Evolutionary conservation across 92 coral and sea anemone species (phyloP), one percentile per base, ranked within the genome.

Genomic region (Siderastrea radians): DNA sequence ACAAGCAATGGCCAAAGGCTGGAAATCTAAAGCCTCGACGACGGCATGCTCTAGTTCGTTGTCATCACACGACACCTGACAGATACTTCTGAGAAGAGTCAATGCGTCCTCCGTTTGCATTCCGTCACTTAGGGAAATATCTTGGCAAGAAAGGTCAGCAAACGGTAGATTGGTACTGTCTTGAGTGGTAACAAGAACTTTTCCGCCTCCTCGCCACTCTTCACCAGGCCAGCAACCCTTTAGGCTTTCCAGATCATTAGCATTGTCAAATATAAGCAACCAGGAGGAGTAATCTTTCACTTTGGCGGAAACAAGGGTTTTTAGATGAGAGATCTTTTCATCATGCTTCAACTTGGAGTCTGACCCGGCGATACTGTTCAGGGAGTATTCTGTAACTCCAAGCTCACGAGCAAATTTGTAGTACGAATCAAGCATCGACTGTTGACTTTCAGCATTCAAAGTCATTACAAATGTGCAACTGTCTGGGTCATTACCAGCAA

Each of bases 251-350:
- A 87, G 1, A 8, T 91, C 75, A 14, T 72, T 76, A 43, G 82
- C 94, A 54, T 91, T 87, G 62, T 81, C 91, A 10, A 87, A 78
- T 17, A 91, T 91, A 5, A 91, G 52, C 11, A 91, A 81, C 94
- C 94, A 91, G 17, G 62, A 11, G 14, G 73, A 79, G 61, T 79
- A 92, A 3, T 63, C 72, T 49, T 76, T 52, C 11, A 84, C 85
- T 44, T 71, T 81, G 58, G 85, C 1, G 47, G 57, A 57, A 45
- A 87, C 74, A 66, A 74, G 82, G 17, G 62, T 62, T 73, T 66
- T 91, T 1, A 91, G 82, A 61, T 60, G 71, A 4, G 55, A 45
- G 12, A 78, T 47, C 47, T 45, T 49, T 48, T 61, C 82, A 45
- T 47, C 52, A 3, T 7, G 43, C 14, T 8, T 52, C 79, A 91